Percentiles rank a stretch among this genome's conserved stretches.
Evolutionary conservation across 2,797 vertebrate species (phyloP).

Genomic region (Hippopotamyrus pictus): DNA sequence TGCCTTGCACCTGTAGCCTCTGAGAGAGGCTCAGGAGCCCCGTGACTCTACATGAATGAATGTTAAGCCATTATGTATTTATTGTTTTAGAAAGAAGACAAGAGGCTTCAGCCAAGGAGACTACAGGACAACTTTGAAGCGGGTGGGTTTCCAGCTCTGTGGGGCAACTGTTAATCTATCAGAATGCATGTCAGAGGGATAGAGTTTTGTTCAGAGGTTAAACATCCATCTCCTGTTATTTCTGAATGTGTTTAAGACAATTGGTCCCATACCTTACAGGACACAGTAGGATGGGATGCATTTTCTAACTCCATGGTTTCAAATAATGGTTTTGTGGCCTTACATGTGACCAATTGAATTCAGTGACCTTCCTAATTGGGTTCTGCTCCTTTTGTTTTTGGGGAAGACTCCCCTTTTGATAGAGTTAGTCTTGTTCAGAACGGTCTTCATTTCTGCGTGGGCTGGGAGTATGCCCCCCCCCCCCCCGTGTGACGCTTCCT

Average conservation of each 20-base stretch:
- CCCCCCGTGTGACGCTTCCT: background rate
- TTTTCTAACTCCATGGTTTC: background rate
- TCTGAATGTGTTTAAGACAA: background rate
- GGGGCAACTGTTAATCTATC: background rate
- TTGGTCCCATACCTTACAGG: background rate
- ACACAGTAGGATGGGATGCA: background rate
- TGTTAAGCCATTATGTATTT: background rate
- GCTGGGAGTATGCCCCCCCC: background rate
- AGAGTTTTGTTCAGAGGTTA: background rate
- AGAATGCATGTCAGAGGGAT: too few species aligned
- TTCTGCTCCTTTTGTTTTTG: background rate
- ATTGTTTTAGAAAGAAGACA: conserved; percentile 79
- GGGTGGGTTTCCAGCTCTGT: conserved; percentile 57
- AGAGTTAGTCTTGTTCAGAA: background rate
- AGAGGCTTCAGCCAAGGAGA: conserved; percentile 75
- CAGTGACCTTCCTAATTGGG: background rate
- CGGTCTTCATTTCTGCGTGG: background rate
- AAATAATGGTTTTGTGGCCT: background rate
- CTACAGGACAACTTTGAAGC: conserved; percentile 85
- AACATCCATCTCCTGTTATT: background rate
- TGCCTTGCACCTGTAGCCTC: background rate
- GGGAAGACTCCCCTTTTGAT: background rate
- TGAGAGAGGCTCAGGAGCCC: background rate
- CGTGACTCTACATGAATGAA: background rate
- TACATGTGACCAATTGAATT: background rate